Percentiles rank a stretch among this genome's conserved stretches.
These are phyloP conservation scores for Melinaea marsaeus DNA, from an alignment of 2,888 invertebrate species.

Conservation along the genomic window DNA sequence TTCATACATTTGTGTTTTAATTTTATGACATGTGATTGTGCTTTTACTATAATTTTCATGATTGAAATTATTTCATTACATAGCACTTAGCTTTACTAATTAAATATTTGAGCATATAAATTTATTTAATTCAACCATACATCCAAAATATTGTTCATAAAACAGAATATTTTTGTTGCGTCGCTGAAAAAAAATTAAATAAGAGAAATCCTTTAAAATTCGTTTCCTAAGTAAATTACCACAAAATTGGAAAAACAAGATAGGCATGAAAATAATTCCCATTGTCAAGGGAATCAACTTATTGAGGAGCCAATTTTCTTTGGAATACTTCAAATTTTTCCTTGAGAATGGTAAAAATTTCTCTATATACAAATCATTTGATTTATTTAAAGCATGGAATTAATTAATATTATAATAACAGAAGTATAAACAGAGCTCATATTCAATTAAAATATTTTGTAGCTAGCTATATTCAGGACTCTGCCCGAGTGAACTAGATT, in stretches of 20 bases:
- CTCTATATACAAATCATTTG: neutral
- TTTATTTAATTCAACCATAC: too few species aligned
- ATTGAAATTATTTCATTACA: neutral
- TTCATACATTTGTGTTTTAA: neutral
- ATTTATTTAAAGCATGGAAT: neutral
- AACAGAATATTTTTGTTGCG: neutral
- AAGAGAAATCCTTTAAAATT: constrained; percentile 27
- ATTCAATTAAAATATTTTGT: too few species aligned
- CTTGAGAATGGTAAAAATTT: constrained; percentile 1
- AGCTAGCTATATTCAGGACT: too few species aligned
- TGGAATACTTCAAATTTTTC: constrained; percentile 49
- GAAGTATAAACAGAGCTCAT: too few species aligned
- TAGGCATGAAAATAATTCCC: constrained; percentile 63
- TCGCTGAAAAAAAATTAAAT: constrained; percentile 19
- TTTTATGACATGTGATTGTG: neutral
- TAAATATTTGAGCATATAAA: too few species aligned
- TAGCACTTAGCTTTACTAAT: too few species aligned
- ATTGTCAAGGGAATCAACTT: constrained; percentile 65
- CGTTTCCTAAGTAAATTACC: constrained; percentile 51
- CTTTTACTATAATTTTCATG: neutral
- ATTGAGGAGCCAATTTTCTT: constrained; percentile 63
- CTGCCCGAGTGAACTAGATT: too few species aligned
- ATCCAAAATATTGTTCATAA: too few species aligned
- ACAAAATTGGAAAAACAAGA: constrained; percentile 65
- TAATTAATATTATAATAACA: neutral